Evolutionary conservation across 2,797 vertebrate genomes (phyloP), one percentile per base, ranked within the genome.

Genomic region (Phalloptychus januarius): DNA sequence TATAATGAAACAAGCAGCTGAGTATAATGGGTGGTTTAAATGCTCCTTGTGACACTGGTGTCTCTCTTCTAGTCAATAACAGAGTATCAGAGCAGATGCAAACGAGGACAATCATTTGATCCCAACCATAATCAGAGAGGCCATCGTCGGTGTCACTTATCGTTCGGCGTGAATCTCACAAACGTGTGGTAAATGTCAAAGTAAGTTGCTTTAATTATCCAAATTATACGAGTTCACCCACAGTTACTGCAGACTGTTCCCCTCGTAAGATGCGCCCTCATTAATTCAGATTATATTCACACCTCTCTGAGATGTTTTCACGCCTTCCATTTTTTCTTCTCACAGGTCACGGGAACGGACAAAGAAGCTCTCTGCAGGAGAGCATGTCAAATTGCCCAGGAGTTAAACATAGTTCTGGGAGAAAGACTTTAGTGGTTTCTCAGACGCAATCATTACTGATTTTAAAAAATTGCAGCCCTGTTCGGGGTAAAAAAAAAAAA

Each of bases 271-370:
- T 85, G 77, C 79, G 82, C 90, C 92, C 90, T 95, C 92, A 95
- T 95, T 95, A 94, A 93, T 93, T 95, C 92, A 81, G 77, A 95
- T 93, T 92, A 91, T 80, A 91, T 94, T 95, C 89, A 93, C 93
- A 95, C 92, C 92, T 93, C 84, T 91, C 90, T 82, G 69, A 82
- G 81, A 86, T 88, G 82, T 90, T 92, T 91, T 95, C 87, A 89
- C 93, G 90, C 86, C 0, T 90, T 83, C 85, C 82, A 40, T 75
- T 74, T 75, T 74, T 72, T 79, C 75, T 71, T 58, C 20, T 87
- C 73, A 89, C 77, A 84, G 82, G 83, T 89, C 86, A 89, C 72
- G 85, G 38, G 65, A 78, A 88, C 63, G 56, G 80, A 88, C 72
- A 83, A 79, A 71, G 82, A 78, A 86, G 85, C 61, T 79, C 77